Percentiles rank a stretch among this genome's conserved stretches.
phyloP scores from a whole-genome alignment of 1,140 invertebrate genomes.

The Euura saliciscinereae region DNA sequence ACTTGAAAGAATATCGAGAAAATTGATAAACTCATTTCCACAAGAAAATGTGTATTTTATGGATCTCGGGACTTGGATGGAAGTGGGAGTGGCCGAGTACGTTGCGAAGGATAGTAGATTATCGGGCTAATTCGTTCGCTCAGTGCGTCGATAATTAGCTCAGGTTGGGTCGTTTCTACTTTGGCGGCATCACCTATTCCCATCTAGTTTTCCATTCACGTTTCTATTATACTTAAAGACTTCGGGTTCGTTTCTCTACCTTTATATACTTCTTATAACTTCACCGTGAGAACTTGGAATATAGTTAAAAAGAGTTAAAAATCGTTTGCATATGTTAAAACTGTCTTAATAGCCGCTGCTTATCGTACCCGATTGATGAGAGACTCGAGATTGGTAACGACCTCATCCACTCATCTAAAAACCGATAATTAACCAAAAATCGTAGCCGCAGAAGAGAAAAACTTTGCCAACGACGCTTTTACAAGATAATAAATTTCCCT shows the following conservation, averaged over 20 bases:
- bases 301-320: too few relatives aligned
- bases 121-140: neutral
- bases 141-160: neutral
- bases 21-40: too few relatives aligned
- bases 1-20: too few relatives aligned
- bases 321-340: conserved; percentile 3
- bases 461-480: too few relatives aligned
- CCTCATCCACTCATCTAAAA: neutral
- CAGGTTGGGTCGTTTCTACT: neutral
- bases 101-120: neutral
- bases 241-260: too few relatives aligned
- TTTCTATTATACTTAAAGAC: neutral
- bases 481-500: too few relatives aligned
- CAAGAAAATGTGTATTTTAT: too few relatives aligned
- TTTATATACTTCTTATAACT: too few relatives aligned
- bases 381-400: neutral
- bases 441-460: too few relatives aligned
- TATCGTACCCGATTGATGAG: neutral
- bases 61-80: too few relatives aligned
- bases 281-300: too few relatives aligned
- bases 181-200: neutral
- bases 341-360: conserved; percentile 4
- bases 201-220: neutral
- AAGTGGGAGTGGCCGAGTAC: neutral
- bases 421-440: neutral